Conservation (phyloP, 2,113 vertebrate genomes). For the Coracopsis vasa region DNA sequence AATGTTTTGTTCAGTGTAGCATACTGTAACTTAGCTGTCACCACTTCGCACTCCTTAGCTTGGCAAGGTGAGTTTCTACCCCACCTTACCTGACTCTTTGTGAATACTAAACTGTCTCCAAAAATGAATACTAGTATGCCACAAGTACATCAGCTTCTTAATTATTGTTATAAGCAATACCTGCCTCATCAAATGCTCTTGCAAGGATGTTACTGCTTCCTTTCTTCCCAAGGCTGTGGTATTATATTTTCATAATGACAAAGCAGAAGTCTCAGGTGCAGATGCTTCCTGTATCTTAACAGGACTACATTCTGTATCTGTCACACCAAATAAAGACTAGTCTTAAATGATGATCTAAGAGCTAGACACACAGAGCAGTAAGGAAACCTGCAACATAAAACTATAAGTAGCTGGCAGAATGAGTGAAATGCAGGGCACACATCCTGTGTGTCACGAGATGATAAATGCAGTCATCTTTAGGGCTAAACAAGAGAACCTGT, state of each 20-base stretch:
- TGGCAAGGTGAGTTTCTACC: neutral
- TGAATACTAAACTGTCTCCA: neutral
- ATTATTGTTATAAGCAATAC: neutral
- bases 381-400: neutral
- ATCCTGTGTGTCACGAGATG: neutral
- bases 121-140: neutral
- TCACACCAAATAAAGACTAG: neutral
- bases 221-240: neutral
- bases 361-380: neutral
- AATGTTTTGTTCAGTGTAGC: neutral
- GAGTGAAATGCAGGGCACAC: neutral
- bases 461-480: neutral
- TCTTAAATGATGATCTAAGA: neutral
- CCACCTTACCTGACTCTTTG: neutral
- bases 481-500: rapidly evolving
- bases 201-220: neutral
- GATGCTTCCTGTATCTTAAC: neutral
- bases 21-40: neutral
- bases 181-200: neutral
- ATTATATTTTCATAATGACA: neutral
- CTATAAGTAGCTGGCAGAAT: neutral
- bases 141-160: neutral
- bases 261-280: neutral
- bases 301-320: neutral
- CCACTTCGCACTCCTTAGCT: neutral